Evolutionary conservation across 2,888 invertebrate species (phyloP), one percentile per base, ranked within the genome.

Genomic region (Zootermopsis nevadensis): DNA sequence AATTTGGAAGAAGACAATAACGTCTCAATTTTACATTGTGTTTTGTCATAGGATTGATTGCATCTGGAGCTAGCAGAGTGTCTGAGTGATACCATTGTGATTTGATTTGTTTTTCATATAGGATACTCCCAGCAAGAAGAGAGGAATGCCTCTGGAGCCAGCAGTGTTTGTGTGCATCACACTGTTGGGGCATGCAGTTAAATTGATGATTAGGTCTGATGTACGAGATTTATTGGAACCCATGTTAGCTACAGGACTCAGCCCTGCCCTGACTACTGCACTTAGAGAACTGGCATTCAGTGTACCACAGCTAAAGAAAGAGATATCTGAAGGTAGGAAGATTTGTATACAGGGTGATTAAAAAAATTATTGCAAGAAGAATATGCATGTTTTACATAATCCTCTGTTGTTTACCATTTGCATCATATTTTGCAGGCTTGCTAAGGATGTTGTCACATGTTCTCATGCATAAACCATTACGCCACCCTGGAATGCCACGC

Each of bases 101-200:
- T 8, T 38, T 48, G 19, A 4, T 48, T 48, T 48, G 19, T 48
- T 48, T 48, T 48, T 48, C 15, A 48, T 53, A n/a, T 93, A 94
- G 87, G 96, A 97, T 86, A 92, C 93, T 0, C 93, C 95, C 33
- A 94, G 93, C 84, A 97, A 96, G 88, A 96, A 96, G 87, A 92
- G 94, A 85, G 89, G 87, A 22, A 84, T 92, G 10, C 90, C 92
- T 38, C 92, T 95, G 80, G 98, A 99, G 88, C 96, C 98, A 0
- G 94, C 97, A 0, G 95, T 99, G 79, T 99, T 98, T 89, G 95
- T 96, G 42, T 99, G 98, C 89, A 95, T 99, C 33, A 97, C 98
- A 42, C 92, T 99, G 86, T 90, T 99, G 12, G 97, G 97, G 0
- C 94, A 96, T 89, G 96, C 99, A 0, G 95, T 98, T 0, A 95